A percentile compares a stretch with the other conserved stretches of the same genome.
Conservation (phyloP, 2,888 invertebrate species). For the Papilio elwesi region DNA sequence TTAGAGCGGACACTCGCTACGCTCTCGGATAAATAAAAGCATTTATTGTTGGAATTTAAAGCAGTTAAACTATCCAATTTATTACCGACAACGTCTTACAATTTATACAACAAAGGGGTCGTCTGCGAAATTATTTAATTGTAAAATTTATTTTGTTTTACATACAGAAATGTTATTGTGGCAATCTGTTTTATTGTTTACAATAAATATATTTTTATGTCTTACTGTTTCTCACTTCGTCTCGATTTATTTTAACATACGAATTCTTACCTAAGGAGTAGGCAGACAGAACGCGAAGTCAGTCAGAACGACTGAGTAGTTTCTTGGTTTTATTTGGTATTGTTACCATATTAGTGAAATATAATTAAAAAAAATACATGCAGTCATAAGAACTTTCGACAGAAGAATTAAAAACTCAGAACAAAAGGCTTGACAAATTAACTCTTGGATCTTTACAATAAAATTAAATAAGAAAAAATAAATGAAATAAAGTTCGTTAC, state of each 20-base stretch:
- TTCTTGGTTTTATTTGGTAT: no score
- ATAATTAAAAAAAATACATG: no score
- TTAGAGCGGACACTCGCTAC: conserved; percentile 29
- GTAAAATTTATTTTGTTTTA: conserved; percentile 4
- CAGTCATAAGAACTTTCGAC: no score
- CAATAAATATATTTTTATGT: conserved; percentile 25
- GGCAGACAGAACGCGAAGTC: no score
- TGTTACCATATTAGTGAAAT: no score
- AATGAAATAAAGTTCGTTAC: no score
- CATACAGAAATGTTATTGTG: conserved; percentile 4
- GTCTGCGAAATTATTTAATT: conserved; percentile 20
- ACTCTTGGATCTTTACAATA: no score
- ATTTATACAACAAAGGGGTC: conserved; percentile 19
- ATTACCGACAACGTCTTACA: conserved; percentile 13
- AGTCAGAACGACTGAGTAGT: no score
- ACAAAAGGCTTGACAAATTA: no score
- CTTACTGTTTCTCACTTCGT: conserved; percentile 9
- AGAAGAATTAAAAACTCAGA: no score
- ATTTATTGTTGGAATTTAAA: conserved; percentile 25
- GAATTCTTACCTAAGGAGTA: conserved; percentile 2
- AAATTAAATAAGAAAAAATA: no score
- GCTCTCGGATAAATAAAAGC: conserved; percentile 30
- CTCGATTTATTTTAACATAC: conserved; percentile 2
- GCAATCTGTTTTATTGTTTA: conserved; percentile 12
- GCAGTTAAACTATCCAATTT: conserved; percentile 31